Percentiles rank a stretch among this genome's conserved stretches.
These are phyloP conservation scores for Anolis sagrei DNA, from an alignment of 2,113 vertebrate genomes.

Conservation along the genomic window DNA sequence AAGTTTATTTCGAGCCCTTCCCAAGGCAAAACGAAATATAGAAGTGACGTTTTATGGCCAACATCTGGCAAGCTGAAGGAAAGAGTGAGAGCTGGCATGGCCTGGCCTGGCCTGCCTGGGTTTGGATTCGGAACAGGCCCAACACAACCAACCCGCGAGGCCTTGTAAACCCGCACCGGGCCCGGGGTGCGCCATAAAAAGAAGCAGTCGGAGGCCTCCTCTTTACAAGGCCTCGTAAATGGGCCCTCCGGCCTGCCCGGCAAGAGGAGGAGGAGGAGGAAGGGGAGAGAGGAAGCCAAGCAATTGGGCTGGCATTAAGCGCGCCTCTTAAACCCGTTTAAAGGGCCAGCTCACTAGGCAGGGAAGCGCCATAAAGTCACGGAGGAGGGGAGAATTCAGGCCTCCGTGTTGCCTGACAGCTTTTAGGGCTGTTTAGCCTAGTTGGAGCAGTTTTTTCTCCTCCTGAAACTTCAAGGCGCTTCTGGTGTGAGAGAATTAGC, in stretches of 20 bases:
- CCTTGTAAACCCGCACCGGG: slow-evolving; percentile 33
- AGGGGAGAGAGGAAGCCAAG: too few species aligned
- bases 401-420: not conserved
- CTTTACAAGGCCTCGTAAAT: slow-evolving; percentile 33
- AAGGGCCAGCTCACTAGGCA: slow-evolving; percentile 26
- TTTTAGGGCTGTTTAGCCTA: not conserved
- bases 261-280: too few species aligned
- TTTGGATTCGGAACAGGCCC: not conserved
- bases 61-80: slow-evolving; percentile 80
- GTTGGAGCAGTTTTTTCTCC: not conserved
- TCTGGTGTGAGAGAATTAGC: too few species aligned
- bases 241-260: slow-evolving; percentile 24
- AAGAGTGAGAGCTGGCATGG: slow-evolving; percentile 72
- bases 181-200: slow-evolving; percentile 64
- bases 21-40: slow-evolving; percentile 76
- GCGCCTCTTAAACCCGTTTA: slow-evolving; percentile 14
- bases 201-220: slow-evolving; percentile 44
- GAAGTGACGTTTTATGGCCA: slow-evolving; percentile 81
- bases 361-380: slow-evolving; percentile 28
- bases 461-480: too few species aligned
- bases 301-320: slow-evolving; percentile 15
- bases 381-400: not conserved
- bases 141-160: not conserved
- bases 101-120: slow-evolving; percentile 61
- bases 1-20: slow-evolving; percentile 82